Base-by-base conservation (phyloP, 2,888 invertebrate genomes). In the Tryphoninae sp. region DNA sequence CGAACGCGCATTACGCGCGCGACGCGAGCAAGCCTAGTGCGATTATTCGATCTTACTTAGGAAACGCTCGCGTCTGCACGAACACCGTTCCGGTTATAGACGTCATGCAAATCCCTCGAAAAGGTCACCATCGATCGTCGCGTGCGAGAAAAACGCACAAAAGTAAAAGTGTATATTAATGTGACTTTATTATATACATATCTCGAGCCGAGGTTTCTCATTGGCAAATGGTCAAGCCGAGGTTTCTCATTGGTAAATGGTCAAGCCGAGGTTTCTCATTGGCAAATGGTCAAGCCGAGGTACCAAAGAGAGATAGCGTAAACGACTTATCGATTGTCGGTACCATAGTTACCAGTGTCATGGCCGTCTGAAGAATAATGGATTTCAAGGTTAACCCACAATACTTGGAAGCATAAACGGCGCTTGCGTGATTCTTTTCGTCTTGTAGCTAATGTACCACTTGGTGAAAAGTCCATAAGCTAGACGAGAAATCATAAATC, bases 91-190 rank as follows among this genome's bases (percentile, higher is more conserved):
- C 26, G 26, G 7, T 71, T 59, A 45, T 53, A 58, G 11, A 11
- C 62, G 78, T 73, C 77, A 82, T 49, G 84, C 73, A 75, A 55
- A 71, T 58, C 64, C 81, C 77, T 80, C 77, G 59, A 87, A 87
- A 86, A 87, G 87, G 86, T 86, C 84, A 82, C 45, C 82, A 79
- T 77, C 65, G 78, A 78, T 81, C 78, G 73, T 53, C 51, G 58
- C 23, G 42, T 45, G 42, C 22, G 42, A 45, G 61, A 69, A 72
- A 49, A 69, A 42, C 45, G 45, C 45, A 49, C 22, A 19, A 69
- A 11, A 22, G 23, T 55, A 51, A 53, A 33, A 33, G 33, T 33
- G 19, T 74, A 49, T 33, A 49, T 33, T 7, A 33, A 33, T 26
- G 61, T 33, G n/a, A 4, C n/a, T 16, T 61, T 61, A n/a, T 40